Percentiles rank a stretch among this genome's conserved stretches.
Conservation (phyloP, 2,888 invertebrate genomes). For the Melipona bicolor region DNA sequence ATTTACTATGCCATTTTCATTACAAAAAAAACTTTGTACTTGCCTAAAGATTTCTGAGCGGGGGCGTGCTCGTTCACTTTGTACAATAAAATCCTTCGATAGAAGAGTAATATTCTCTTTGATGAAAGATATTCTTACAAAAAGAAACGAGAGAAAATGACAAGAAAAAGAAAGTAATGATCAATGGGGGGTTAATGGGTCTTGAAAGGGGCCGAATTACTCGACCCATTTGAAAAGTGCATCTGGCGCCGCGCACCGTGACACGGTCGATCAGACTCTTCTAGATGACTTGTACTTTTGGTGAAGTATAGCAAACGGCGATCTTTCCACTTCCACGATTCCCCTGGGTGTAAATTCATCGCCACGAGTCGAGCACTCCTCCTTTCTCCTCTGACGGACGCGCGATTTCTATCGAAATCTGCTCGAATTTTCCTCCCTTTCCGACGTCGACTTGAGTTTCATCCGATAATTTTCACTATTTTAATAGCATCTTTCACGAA, state of each 20-base stretch:
- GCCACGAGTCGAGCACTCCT: conserved; percentile 3
- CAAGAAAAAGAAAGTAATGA: background rate
- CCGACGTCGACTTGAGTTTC: background rate
- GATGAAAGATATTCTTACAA: no score
- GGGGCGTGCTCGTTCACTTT: no score
- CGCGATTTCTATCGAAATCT: background rate
- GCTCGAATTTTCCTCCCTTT: background rate
- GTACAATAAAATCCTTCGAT: no score
- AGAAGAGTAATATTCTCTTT: no score
- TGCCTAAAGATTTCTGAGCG: no score
- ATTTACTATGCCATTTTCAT: no score
- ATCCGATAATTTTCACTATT: no score
- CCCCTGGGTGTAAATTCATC: conserved; percentile 16
- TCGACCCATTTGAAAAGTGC: conserved; percentile 16
- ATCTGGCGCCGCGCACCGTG: background rate
- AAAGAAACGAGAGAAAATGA: background rate
- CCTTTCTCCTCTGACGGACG: background rate
- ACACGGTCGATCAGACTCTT: conserved; percentile 37
- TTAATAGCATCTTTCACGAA: no score
- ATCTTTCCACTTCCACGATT: conserved; percentile 3
- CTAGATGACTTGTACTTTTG: conserved; percentile 41
- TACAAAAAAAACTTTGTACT: no score
- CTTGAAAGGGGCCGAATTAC: conserved; percentile 23
- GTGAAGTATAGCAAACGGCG: conserved; percentile 6
- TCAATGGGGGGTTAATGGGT: background rate